Conservation (phyloP, 2,113 vertebrate species). For the Macaca nemestrina region DNA sequence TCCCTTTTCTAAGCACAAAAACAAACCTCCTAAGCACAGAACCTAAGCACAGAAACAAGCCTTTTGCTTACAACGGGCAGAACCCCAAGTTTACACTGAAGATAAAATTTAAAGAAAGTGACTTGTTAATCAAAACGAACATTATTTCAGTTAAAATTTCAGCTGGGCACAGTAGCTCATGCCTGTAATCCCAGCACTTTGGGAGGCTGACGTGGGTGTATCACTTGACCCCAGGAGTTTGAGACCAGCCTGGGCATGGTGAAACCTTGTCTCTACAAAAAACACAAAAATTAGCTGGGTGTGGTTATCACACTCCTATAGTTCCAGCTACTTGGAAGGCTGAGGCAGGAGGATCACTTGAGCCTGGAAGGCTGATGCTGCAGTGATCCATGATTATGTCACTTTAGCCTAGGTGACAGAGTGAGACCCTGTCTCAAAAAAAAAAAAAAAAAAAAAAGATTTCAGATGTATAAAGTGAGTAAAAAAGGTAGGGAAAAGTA, state of each 20-base stretch:
- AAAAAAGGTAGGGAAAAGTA: neutral
- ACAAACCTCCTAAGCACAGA: neutral
- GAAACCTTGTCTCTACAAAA: neutral
- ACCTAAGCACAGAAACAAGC: neutral
- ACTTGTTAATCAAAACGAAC: conserved; percentile 23
- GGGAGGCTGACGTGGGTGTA: neutral
- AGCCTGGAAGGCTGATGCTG: neutral
- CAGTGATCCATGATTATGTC: neutral
- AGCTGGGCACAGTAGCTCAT: neutral
- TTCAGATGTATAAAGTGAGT: neutral
- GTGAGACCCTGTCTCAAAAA: too few relatives aligned
- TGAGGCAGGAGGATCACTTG: neutral
- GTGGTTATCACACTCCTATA: neutral
- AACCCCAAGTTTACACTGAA: neutral
- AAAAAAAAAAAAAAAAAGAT: neutral
- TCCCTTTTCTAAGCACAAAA: neutral
- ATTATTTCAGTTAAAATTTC: neutral
- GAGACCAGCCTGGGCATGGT: neutral
- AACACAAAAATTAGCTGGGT: neutral
- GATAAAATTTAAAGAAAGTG: conserved; percentile 21
- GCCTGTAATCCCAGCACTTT: neutral
- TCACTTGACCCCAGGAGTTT: neutral
- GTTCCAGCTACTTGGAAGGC: neutral
- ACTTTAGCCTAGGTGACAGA: too few relatives aligned
- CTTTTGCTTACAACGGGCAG: neutral